These are phyloP conservation scores for Plecturocebus donacophilus DNA, from an alignment of 2,113 vertebrate genomes.

Conservation along the genomic window DNA sequence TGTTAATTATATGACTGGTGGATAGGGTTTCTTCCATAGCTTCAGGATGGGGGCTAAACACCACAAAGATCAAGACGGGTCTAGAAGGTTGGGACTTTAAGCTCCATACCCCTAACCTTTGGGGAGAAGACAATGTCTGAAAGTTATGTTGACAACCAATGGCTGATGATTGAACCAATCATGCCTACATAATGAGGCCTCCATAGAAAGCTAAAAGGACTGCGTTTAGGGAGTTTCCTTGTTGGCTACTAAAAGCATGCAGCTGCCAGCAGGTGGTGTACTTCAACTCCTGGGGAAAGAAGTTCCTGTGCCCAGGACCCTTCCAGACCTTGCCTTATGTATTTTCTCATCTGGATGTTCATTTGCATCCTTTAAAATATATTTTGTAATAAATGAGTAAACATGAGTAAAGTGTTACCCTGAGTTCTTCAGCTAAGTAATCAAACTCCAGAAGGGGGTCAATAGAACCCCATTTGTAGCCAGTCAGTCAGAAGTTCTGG, in stretches of 20 bases:
- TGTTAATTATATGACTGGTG: no score
- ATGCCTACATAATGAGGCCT: not conserved
- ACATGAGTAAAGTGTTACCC: not conserved
- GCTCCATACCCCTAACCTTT: no score
- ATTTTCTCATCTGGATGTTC: not conserved
- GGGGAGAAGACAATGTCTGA: not conserved
- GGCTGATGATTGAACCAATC: not conserved
- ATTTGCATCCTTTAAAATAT: not conserved
- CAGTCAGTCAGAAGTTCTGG: not conserved
- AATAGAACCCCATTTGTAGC: not conserved
- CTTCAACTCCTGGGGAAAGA: not conserved
- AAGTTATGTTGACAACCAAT: not conserved
- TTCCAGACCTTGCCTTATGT: not conserved
- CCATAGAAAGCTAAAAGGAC: not conserved
- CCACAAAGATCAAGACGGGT: not conserved
- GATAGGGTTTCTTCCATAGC: not conserved
- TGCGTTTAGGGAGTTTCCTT: not conserved
- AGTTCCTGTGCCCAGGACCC: not conserved
- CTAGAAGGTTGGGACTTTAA: not conserved
- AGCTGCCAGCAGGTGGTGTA: not conserved
- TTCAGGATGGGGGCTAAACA: no score
- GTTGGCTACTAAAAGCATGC: not conserved
- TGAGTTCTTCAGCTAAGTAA: not conserved
- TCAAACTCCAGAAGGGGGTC: not conserved
- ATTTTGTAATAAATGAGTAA: not conserved